phyloP scores from a whole-genome alignment of 2,888 invertebrate genomes.

The Apoda limacodes region DNA sequence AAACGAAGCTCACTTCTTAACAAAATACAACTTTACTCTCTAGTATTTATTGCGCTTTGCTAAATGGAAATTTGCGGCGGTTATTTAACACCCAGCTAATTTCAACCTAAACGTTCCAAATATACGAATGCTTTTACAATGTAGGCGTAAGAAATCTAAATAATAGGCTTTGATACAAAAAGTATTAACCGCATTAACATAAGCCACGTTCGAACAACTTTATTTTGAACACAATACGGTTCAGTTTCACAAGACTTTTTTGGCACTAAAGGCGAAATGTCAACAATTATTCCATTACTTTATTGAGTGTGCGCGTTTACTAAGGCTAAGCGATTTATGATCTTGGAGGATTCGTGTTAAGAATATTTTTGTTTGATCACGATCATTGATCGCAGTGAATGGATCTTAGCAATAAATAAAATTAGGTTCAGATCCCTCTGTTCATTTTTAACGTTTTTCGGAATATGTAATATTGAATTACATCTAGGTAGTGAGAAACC shows the following conservation, averaged over 20 bases:
- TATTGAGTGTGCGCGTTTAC: conserved; percentile 35
- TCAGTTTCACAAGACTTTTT: conserved; percentile 41
- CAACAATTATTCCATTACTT: conserved; percentile 54
- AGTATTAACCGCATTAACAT: conserved; percentile 43
- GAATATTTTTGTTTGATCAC: conserved; percentile 48
- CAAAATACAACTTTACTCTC: conserved; percentile 24
- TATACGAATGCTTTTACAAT: conserved; percentile 29
- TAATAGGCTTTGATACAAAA: conserved; percentile 36
- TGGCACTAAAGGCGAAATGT: conserved; percentile 29
- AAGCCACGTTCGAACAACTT: conserved; percentile 48
- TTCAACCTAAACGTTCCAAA: conserved; percentile 28
- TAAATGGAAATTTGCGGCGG: conserved; percentile 41
- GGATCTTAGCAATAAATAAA: no score
- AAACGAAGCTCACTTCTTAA: conserved; percentile 48
- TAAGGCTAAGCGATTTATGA: conserved; percentile 37
- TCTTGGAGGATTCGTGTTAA: conserved; percentile 37
- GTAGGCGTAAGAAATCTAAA: conserved; percentile 8
- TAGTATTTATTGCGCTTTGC: conserved; percentile 21
- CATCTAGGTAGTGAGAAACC: no score
- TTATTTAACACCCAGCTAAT: conserved; percentile 24
- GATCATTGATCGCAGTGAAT: no score
- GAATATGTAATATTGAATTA: no score
- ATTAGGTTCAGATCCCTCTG: conserved; percentile 50
- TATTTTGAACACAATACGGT: conserved; percentile 47
- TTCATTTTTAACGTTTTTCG: no score